Percentiles rank a stretch among this genome's conserved stretches.
These are phyloP conservation scores for Porites lutea DNA, from an alignment of 64 coral and sea anemone genomes.

Conservation along the genomic window DNA sequence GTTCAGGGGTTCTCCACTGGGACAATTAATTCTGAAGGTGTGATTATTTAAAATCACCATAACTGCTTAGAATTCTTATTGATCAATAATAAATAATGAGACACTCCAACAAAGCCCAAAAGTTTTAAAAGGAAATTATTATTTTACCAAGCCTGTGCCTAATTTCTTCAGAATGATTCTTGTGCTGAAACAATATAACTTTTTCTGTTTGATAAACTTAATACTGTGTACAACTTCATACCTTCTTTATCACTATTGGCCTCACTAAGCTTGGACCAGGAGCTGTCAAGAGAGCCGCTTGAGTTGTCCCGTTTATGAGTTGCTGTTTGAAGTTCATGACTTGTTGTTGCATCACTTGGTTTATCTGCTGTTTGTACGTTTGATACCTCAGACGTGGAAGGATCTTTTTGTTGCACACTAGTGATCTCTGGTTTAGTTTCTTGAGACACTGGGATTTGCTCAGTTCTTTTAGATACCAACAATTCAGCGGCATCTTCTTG, in stretches of 20 bases:
- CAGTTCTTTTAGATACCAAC: not conserved
- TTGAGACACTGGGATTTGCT: constrained; percentile 5
- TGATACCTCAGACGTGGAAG: not conserved
- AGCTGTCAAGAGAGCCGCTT: constrained; percentile 84
- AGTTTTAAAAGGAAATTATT: too few relatives aligned
- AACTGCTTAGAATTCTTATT: too few relatives aligned
- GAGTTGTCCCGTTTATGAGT: constrained; percentile 63
- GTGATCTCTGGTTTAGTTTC: not conserved
- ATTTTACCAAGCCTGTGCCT: too few relatives aligned
- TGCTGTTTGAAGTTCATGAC: not conserved
- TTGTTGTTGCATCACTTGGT: not conserved
- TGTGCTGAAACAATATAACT: too few relatives aligned
- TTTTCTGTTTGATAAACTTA: too few relatives aligned
- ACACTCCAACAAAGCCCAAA: too few relatives aligned
- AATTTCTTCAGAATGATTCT: too few relatives aligned
- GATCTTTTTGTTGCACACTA: not conserved
- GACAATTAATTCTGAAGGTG: too few relatives aligned
- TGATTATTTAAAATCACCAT: too few relatives aligned
- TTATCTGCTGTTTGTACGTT: not conserved
- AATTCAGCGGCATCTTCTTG: not conserved
- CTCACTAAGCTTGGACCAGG: constrained; percentile 91
- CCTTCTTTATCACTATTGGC: constrained; percentile 31
- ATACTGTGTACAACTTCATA: not conserved
- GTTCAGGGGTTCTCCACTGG: too few relatives aligned
- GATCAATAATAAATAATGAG: too few relatives aligned